Evolutionary conservation across 1,140 invertebrate genomes (phyloP).

Genomic region (Maniola jurtina): DNA sequence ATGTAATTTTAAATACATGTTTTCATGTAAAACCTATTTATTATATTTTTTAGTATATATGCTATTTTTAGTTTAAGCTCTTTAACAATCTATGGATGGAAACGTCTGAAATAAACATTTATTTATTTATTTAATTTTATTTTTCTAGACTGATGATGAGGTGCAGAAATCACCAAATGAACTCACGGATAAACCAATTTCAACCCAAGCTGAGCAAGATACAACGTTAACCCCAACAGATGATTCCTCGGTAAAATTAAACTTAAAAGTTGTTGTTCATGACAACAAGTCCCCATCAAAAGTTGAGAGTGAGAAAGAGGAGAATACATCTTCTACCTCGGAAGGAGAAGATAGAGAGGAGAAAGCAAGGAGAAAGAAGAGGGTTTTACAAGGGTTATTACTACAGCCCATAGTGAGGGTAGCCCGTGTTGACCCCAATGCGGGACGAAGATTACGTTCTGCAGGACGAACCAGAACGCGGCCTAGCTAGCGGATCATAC

Average conservation of each 20-base stretch:
- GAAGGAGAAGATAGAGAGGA: slow-evolving; percentile 53
- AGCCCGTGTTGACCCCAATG: slow-evolving; percentile 61
- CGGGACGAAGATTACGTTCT: slow-evolving; percentile 55
- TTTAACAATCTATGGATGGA: too few relatives aligned
- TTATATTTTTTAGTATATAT: too few relatives aligned
- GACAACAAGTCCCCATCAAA: slow-evolving; percentile 29
- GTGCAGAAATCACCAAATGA: neutral
- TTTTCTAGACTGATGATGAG: neutral
- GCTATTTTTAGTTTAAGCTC: too few relatives aligned
- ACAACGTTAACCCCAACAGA: slow-evolving; percentile 16
- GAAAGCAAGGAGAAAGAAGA: slow-evolving; percentile 45
- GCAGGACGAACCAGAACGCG: slow-evolving; percentile 43
- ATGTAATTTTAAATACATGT: too few relatives aligned
- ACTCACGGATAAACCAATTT: slow-evolving; percentile 17
- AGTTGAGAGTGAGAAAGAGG: slow-evolving; percentile 31
- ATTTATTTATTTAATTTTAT: neutral
- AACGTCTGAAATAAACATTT: too few relatives aligned
- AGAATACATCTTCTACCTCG: slow-evolving; percentile 40
- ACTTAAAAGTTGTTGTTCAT: slow-evolving; percentile 32
- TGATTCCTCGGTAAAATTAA: slow-evolving; percentile 31
- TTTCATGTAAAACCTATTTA: too few relatives aligned
- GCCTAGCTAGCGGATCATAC: slow-evolving; percentile 48
- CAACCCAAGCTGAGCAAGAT: slow-evolving; percentile 19
- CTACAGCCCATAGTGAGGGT: slow-evolving; percentile 73
- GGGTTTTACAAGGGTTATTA: slow-evolving; percentile 47